These are phyloP conservation scores for Diarsia mendica DNA, from an alignment of 2,888 invertebrate genomes.

Conservation along the genomic window DNA sequence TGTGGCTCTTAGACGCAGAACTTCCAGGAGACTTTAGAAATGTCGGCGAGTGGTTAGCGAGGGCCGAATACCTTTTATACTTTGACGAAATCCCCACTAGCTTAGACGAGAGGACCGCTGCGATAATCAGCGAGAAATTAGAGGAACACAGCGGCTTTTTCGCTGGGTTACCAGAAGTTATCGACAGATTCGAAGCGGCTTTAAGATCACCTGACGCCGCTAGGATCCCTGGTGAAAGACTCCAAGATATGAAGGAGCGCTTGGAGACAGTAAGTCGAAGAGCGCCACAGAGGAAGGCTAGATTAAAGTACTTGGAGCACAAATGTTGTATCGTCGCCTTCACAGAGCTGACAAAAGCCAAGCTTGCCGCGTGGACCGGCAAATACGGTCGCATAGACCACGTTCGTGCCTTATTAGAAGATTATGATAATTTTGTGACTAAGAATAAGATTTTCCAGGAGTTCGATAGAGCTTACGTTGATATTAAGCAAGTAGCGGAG, in stretches of 20 bases:
- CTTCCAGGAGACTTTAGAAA: slow-evolving; percentile 96
- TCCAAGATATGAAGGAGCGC: slow-evolving; percentile 95
- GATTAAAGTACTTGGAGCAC: slow-evolving; percentile 97
- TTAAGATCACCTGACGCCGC: slow-evolving; percentile 92
- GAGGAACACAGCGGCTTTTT: slow-evolving; percentile 98
- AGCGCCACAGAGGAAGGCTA: slow-evolving; percentile 95
- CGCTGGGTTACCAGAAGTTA: slow-evolving; percentile 94
- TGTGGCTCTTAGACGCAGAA: slow-evolving; percentile 96
- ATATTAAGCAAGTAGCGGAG: slow-evolving; percentile 97
- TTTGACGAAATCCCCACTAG: slow-evolving; percentile 95
- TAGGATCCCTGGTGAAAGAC: slow-evolving; percentile 94
- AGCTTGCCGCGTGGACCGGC: slow-evolving; percentile 96
- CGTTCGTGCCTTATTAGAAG: slow-evolving; percentile 95
- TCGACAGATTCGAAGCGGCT: slow-evolving; percentile 94
- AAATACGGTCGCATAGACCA: slow-evolving; percentile 96
- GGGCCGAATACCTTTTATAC: slow-evolving; percentile 95
- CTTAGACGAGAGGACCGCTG: slow-evolving; percentile 97
- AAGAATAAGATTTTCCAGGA: slow-evolving; percentile 98
- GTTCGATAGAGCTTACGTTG: slow-evolving; percentile 97
- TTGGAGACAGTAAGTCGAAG: slow-evolving; percentile 93
- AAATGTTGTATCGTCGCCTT: slow-evolving; percentile 98
- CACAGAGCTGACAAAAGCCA: slow-evolving; percentile 96
- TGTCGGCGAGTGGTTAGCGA: slow-evolving; percentile 97
- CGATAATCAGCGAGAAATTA: slow-evolving; percentile 95
- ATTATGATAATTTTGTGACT: slow-evolving; percentile 97